Conservation (phyloP, 2,113 vertebrate genomes). For the Vanacampus margaritifer region DNA sequence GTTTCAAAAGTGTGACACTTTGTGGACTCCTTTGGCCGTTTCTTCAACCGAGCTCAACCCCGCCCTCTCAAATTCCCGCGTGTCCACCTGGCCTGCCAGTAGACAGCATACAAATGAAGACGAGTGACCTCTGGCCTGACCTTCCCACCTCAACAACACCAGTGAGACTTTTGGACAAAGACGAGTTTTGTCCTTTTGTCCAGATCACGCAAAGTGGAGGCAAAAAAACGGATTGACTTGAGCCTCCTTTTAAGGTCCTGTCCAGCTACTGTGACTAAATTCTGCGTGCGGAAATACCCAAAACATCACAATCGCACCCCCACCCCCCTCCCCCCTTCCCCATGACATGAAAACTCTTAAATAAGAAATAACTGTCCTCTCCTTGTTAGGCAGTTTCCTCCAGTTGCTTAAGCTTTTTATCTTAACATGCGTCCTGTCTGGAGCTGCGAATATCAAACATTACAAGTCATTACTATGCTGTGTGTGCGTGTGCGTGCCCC, state of each 20-base stretch:
- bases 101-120: conserved; percentile 1
- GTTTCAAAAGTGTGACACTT: not conserved
- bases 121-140: not conserved
- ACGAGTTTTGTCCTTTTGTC: not conserved
- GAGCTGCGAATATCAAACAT: conserved; percentile 20
- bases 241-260: not conserved
- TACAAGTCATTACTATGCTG: conserved; percentile 10
- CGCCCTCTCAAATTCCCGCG: not conserved
- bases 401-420: not conserved
- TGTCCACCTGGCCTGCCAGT: not conserved
- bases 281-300: too few species aligned
- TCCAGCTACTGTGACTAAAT: not conserved
- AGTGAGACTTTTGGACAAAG: not conserved
- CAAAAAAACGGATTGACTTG: not conserved
- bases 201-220: not conserved
- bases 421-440: conserved; percentile 30
- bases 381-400: not conserved
- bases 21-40: not conserved
- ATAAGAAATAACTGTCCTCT: conserved; percentile 1
- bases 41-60: not conserved
- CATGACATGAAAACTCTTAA: not conserved
- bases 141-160: not conserved
- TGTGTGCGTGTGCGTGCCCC: conserved; percentile 36
- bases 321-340: too few species aligned
- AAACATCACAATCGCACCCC: not conserved